These are phyloP conservation scores for Smithornis capensis DNA, from an alignment of 2,113 vertebrate genomes.

Conservation along the genomic window DNA sequence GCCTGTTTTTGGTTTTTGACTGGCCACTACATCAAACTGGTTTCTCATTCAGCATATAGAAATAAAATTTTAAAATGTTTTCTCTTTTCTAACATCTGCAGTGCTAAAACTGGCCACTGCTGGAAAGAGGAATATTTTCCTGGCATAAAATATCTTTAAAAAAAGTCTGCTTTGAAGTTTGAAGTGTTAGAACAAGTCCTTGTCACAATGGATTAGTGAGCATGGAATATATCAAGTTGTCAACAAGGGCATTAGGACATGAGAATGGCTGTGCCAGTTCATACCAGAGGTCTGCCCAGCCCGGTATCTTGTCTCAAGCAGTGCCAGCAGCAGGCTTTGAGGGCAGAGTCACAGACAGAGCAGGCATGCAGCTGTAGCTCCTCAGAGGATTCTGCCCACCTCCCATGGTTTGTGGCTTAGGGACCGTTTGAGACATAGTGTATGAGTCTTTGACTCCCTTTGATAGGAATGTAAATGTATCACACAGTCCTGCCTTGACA, in stretches of 20 bases:
- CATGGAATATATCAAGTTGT: not conserved
- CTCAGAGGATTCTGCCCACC: rapidly evolving
- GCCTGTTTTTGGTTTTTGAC: not conserved
- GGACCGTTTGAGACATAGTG: not conserved
- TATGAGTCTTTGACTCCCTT: not conserved
- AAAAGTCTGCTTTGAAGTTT: not conserved
- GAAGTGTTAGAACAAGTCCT: slow-evolving; percentile 2
- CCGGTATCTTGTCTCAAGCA: not conserved
- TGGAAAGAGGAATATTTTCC: not conserved
- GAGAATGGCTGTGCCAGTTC: not conserved
- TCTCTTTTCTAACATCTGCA: not conserved
- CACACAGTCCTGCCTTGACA: not conserved
- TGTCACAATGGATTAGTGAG: slow-evolving; percentile 30
- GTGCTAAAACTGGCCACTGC: not conserved
- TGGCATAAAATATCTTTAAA: not conserved
- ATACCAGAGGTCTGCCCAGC: not conserved
- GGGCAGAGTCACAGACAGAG: not conserved
- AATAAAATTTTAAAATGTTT: not conserved
- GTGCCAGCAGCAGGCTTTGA: not conserved
- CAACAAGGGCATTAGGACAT: not conserved
- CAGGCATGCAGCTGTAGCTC: not conserved
- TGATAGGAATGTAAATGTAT: not conserved
- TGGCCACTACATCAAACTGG: not conserved
- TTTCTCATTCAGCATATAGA: not conserved
- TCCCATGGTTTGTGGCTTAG: not conserved